Percentiles rank a stretch among this genome's conserved stretches.
These are phyloP conservation scores for Sebastes diploproa DNA, from an alignment of 2,797 vertebrate genomes.

Conservation along the genomic window DNA sequence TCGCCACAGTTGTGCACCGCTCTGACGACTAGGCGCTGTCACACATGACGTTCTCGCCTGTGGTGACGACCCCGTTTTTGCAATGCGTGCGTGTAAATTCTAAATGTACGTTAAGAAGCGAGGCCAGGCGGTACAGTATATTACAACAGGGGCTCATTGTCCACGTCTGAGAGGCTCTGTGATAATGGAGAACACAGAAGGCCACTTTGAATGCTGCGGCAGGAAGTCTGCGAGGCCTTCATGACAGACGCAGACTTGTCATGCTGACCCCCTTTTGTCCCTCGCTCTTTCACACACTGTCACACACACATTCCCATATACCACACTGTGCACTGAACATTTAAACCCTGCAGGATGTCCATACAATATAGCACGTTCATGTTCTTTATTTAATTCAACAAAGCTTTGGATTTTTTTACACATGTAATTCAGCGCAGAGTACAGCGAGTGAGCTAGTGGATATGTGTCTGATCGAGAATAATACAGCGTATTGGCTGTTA, in stretches of 20 bases:
- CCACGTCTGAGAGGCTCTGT: slow-evolving; percentile 50
- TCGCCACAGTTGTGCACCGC: slow-evolving; percentile 5
- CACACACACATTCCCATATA: slow-evolving; percentile 13
- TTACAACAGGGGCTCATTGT: slow-evolving; percentile 65
- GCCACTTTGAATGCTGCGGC: slow-evolving; percentile 63
- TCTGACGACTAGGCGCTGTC: slow-evolving; percentile 47
- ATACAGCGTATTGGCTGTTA: neutral
- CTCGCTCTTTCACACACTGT: slow-evolving; percentile 5
- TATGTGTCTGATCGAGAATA: neutral
- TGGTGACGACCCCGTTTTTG: slow-evolving; percentile 2
- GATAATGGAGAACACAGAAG: slow-evolving; percentile 63
- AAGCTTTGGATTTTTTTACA: neutral
- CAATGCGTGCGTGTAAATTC: slow-evolving; percentile 47
- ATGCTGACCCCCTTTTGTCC: slow-evolving; percentile 47
- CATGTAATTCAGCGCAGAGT: neutral
- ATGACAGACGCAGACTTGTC: slow-evolving; percentile 58
- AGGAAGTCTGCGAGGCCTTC: slow-evolving; percentile 68
- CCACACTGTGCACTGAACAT: slow-evolving; percentile 8
- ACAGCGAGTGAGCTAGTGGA: neutral
- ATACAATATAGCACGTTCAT: neutral
- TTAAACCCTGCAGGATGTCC: slow-evolving; percentile 5
- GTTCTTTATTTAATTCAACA: neutral
- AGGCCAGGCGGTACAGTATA: slow-evolving; percentile 10
- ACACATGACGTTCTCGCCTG: slow-evolving; percentile 48
- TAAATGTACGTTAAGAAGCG: slow-evolving; percentile 33